Conservation (phyloP, 2,797 vertebrate genomes). For the Pampus argenteus region DNA sequence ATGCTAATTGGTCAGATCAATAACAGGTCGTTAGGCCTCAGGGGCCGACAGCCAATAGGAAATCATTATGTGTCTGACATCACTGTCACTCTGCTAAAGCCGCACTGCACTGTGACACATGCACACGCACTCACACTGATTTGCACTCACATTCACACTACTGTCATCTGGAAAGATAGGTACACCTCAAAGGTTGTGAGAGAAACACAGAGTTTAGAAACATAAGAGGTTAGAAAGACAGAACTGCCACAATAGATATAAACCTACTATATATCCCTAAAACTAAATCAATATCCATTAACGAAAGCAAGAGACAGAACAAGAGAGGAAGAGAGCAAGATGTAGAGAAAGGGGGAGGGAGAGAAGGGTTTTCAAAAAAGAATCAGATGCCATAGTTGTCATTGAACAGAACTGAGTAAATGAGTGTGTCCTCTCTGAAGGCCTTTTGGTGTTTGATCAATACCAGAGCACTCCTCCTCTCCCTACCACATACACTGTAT, state of each 20-base stretch:
- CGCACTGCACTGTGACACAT: conserved; percentile 50
- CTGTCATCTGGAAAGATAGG: conserved; percentile 45
- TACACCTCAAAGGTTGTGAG: conserved; percentile 43
- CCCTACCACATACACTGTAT: conserved; percentile 14
- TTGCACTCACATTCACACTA: conserved; percentile 27
- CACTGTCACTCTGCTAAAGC: conserved; percentile 76
- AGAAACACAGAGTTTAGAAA: conserved; percentile 36
- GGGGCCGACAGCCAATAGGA: conserved; percentile 77
- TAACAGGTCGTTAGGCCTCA: conserved; percentile 75
- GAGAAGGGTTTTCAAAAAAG: conserved; percentile 41
- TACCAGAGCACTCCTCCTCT: conserved; percentile 28
- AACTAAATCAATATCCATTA: conserved; percentile 74
- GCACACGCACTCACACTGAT: neutral
- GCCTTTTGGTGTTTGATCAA: conserved; percentile 55
- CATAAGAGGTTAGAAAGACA: conserved; percentile 51
- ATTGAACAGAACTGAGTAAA: conserved; percentile 50
- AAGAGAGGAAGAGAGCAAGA: neutral
- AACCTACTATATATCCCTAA: conserved; percentile 60
- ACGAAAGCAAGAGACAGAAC: conserved; percentile 24
- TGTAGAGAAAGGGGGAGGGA: neutral
- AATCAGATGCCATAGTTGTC: conserved; percentile 49
- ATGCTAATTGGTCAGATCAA: conserved; percentile 83
- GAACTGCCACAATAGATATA: conserved; percentile 36
- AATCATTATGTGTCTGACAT: conserved; percentile 81
- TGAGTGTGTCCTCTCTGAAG: conserved; percentile 51